Base-by-base conservation (phyloP, 2,888 invertebrate genomes). In the Kryphioiulus occultus region DNA sequence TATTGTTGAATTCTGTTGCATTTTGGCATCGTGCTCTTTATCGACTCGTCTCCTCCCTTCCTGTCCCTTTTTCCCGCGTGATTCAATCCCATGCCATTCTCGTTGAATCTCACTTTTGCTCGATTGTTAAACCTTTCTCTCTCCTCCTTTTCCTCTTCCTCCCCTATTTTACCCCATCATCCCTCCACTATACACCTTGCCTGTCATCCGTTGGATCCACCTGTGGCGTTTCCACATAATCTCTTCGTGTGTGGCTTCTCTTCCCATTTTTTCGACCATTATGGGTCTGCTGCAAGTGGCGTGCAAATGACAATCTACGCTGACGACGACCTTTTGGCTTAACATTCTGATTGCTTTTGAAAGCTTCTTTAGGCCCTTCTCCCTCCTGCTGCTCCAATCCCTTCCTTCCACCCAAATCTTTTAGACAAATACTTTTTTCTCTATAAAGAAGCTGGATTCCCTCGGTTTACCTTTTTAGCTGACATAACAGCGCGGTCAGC, bases 271-370 rank as follows among this genome's bases (percentile, higher is more conserved):
- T 59, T 68, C 26, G 68, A 68, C 68, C 68, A 68, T 68, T 68
- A 26, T 26, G 9, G 68, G 68, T 22, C 68, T 26, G 22, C 19
- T 68, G 68, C 1, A 68, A 68, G 68, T 68, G 68, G 19, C 68
- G 2, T 26, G 68, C 68, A 68, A 68, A 68, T 68, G 68, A 68
- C 68, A 68, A 68, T 68, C 26, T 68, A 68, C 26, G 68, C 68
- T 26, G 7, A 68, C 26, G 26, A 3, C 22, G 68, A 68, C 22
- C 68, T 19, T 68, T 68, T 68, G 68, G 68, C 68, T 68, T 68
- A 68, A 68, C 68, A 68, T 68, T 68, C 68, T 68, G 68, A 68
- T 68, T 68, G 68, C 68, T 68, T 68, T 68, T 68, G 26, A 68
- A 68, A 68, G 68, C 68, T 68, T 68, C 68, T 68, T 68, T 68